These are phyloP conservation scores for Ooceraea biroi DNA, from an alignment of 1,140 invertebrate species.

Conservation along the genomic window DNA sequence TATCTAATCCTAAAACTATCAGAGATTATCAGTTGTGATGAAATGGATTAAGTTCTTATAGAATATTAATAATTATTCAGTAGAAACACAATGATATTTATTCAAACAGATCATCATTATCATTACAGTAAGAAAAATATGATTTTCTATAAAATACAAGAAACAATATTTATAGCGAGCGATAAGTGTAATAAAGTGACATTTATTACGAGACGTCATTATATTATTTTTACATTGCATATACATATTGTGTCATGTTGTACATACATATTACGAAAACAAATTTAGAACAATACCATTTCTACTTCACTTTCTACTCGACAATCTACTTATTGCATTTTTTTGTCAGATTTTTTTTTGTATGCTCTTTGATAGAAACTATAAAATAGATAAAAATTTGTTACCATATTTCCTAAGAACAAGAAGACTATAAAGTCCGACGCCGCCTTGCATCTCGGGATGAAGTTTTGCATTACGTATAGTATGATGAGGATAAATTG, in stretches of 20 bases:
- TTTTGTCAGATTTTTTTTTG: not conserved
- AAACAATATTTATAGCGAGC: too few relatives aligned
- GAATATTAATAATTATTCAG: not conserved
- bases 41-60: not conserved
- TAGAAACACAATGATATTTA: not conserved
- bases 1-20: not conserved
- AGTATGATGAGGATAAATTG: slow-evolving; percentile 29
- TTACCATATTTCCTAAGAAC: not conserved
- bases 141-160: not conserved
- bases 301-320: not conserved
- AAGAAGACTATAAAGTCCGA: not conserved
- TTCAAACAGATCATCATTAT: not conserved
- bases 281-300: too few relatives aligned
- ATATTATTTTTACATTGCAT: too few relatives aligned
- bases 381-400: slow-evolving; percentile 65
- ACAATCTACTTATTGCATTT: not conserved
- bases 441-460: slow-evolving; percentile 3
- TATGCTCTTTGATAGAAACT: slow-evolving; percentile 63
- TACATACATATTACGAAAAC: too few relatives aligned
- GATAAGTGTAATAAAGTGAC: too few relatives aligned
- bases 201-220: too few relatives aligned
- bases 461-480: not conserved
- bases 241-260: too few relatives aligned
- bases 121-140: not conserved
- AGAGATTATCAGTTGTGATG: not conserved